Conservation (phyloP, 1,140 invertebrate genomes). For the Brachystomella parvula region DNA sequence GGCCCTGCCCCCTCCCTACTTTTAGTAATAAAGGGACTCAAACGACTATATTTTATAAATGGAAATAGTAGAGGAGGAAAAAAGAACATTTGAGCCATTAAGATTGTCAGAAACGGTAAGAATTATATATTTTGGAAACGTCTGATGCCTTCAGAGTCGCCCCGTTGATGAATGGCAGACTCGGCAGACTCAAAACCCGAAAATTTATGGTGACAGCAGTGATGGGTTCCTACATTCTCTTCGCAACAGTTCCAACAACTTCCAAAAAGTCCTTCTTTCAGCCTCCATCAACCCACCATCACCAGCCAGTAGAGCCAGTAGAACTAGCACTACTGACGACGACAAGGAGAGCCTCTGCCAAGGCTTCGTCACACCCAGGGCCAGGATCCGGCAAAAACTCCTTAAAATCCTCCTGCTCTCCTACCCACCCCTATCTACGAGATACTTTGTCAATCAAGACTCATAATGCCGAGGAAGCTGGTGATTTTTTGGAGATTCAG, state of each 20-base stretch:
- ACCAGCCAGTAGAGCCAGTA: too few relatives aligned
- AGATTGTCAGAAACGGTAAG: slow-evolving; percentile 31
- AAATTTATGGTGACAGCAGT: slow-evolving; percentile 34
- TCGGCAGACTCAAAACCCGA: slow-evolving; percentile 26
- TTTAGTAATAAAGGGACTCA: slow-evolving; percentile 31
- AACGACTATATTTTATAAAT: slow-evolving; percentile 35
- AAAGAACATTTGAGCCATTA: slow-evolving; percentile 31
- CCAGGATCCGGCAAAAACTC: not conserved
- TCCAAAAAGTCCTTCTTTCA: slow-evolving; percentile 3
- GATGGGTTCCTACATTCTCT: slow-evolving; percentile 31
- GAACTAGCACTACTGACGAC: too few relatives aligned
- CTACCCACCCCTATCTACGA: not conserved
- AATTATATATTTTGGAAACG: slow-evolving; percentile 38
- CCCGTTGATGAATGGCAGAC: slow-evolving; percentile 27
- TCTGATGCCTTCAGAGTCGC: slow-evolving; percentile 35
- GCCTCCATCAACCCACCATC: not conserved
- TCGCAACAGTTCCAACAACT: slow-evolving; percentile 12
- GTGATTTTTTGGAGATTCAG: too few relatives aligned
- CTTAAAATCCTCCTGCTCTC: too few relatives aligned
- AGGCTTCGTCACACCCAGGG: not conserved
- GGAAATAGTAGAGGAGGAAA: slow-evolving; percentile 30
- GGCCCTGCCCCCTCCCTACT: slow-evolving; percentile 4
- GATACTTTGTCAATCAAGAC: slow-evolving; percentile 21
- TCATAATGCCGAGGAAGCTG: not conserved
- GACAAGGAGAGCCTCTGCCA: not conserved